These are phyloP conservation scores for Platycheirus rosarum DNA, from an alignment of 2,888 invertebrate genomes.

Conservation along the genomic window DNA sequence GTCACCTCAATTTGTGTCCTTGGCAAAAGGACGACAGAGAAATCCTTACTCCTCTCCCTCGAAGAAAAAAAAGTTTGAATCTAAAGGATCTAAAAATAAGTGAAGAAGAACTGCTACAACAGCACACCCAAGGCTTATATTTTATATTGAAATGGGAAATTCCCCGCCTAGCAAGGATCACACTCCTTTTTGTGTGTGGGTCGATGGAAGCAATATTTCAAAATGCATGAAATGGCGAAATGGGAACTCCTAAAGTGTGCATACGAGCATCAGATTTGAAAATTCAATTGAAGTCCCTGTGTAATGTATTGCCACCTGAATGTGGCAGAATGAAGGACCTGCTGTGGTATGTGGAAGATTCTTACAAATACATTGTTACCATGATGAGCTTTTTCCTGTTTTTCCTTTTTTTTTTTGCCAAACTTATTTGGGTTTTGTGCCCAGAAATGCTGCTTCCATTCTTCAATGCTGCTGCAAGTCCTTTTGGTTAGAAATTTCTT, in stretches of 20 bases:
- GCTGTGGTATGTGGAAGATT: slow-evolving; percentile 24
- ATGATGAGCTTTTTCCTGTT: slow-evolving; percentile 55
- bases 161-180: slow-evolving; percentile 25
- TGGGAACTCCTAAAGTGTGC: slow-evolving; percentile 65
- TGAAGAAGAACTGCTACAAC: slow-evolving; percentile 27
- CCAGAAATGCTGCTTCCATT: slow-evolving; percentile 18
- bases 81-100: slow-evolving; percentile 25
- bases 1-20: slow-evolving; percentile 64
- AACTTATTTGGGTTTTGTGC: too few relatives aligned
- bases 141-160: slow-evolving; percentile 46
- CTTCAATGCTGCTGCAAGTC: slow-evolving; percentile 28
- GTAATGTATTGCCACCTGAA: slow-evolving; percentile 67
- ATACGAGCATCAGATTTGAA: slow-evolving; percentile 72
- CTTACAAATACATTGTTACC: slow-evolving; percentile 54
- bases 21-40: slow-evolving; percentile 4
- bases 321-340: slow-evolving; percentile 36
- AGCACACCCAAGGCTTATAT: slow-evolving; percentile 19
- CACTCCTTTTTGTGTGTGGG: slow-evolving; percentile 14
- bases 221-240: slow-evolving; percentile 63
- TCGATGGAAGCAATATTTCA: slow-evolving; percentile 54
- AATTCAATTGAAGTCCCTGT: slow-evolving; percentile 66
- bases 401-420: background rate
- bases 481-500: slow-evolving; percentile 39
- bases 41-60: slow-evolving; percentile 20
- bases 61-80: background rate